Evolutionary conservation across 1,140 invertebrate genomes (phyloP).

Genomic region (Lineus longissimus): DNA sequence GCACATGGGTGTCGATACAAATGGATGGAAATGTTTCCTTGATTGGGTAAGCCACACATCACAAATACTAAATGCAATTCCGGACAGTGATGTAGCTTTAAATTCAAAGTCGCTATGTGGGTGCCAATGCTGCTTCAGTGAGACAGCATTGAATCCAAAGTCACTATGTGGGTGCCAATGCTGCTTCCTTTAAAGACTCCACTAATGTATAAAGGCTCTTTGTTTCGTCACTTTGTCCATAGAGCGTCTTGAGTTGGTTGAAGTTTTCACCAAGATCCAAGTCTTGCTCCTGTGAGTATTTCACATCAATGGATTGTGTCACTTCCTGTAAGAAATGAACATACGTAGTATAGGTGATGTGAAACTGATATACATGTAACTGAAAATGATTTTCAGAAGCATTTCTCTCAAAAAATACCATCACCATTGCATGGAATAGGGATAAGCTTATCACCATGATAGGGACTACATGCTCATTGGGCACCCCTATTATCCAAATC

Average conservation of each 20-base stretch:
- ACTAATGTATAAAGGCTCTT: constrained; percentile 29
- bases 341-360: background rate
- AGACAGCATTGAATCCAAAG: too few species aligned
- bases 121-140: too few species aligned
- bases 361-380: background rate
- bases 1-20: too few species aligned
- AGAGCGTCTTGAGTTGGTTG: constrained; percentile 22
- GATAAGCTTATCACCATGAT: too few species aligned
- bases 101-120: too few species aligned
- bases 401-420: background rate
- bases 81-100: too few species aligned
- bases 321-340: background rate
- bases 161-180: too few species aligned
- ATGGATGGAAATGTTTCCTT: too few species aligned
- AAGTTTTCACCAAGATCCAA: constrained; percentile 28
- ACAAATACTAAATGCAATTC: too few species aligned
- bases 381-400: background rate
- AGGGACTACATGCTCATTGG: too few species aligned
- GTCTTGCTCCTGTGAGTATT: background rate
- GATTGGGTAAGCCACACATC: too few species aligned
- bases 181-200: constrained; percentile 25
- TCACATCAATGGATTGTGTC: background rate
- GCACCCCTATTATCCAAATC: too few species aligned
- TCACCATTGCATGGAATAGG: background rate
- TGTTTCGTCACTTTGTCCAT: constrained; percentile 28